These are phyloP conservation scores for Prosopocoilus inquinatus DNA, from an alignment of 2,888 invertebrate species.

Conservation along the genomic window DNA sequence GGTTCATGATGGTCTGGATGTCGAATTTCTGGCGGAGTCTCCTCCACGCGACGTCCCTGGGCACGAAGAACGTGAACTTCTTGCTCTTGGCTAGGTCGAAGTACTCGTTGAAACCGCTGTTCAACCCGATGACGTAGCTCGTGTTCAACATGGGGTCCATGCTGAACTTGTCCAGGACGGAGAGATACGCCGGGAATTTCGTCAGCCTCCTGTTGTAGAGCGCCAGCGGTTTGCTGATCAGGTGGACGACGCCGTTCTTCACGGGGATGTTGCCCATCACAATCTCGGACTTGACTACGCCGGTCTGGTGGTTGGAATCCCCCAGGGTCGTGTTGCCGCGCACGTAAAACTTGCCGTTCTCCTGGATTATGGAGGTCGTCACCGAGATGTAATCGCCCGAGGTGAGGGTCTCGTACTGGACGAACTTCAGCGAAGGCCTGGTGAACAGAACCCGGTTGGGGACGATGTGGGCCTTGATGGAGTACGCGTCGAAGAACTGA, in stretches of 20 bases:
- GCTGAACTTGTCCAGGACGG: conserved; percentile 75
- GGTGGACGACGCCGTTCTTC: conserved; percentile 86
- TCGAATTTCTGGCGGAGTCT: conserved; percentile 40
- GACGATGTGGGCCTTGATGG: conserved; percentile 84
- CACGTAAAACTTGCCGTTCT: conserved; percentile 68
- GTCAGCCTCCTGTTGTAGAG: conserved; percentile 79
- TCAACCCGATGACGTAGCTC: conserved; percentile 71
- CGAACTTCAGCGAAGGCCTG: conserved; percentile 68
- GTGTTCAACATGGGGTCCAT: conserved; percentile 81
- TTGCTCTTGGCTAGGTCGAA: conserved; percentile 57
- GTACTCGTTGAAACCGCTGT: conserved; percentile 71
- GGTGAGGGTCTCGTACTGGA: conserved; percentile 74
- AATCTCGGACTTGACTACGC: conserved; percentile 80
- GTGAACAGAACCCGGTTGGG: conserved; percentile 83
- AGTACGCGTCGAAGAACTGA: conserved; percentile 73
- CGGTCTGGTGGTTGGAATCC: conserved; percentile 70
- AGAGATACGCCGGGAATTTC: conserved; percentile 80
- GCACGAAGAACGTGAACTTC: conserved; percentile 86
- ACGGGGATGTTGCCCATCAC: conserved; percentile 86
- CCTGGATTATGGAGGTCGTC: conserved; percentile 51
- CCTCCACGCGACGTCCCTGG: conserved; percentile 84
- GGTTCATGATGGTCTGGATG: conserved; percentile 58
- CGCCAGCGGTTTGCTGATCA: conserved; percentile 85
- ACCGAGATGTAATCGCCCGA: conserved; percentile 80
- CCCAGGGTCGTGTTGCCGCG: conserved; percentile 78